phyloP scores from a whole-genome alignment of 1,140 invertebrate species.

The Aphelenchoides fujianensis region DNA sequence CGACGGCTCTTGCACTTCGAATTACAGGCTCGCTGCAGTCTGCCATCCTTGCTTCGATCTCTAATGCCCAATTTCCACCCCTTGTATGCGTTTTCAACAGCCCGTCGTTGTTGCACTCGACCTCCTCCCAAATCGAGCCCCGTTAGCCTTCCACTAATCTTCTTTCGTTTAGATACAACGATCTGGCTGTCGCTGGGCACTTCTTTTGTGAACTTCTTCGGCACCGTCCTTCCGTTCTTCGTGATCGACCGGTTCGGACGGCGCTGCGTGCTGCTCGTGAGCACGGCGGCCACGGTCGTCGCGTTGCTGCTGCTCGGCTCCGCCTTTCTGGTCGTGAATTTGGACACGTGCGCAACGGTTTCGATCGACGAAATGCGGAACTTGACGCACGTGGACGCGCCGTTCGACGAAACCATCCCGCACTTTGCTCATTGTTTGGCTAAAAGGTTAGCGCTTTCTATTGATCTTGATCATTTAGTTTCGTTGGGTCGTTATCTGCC shows the following conservation, averaged over 20 bases:
- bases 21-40: too few relatives aligned
- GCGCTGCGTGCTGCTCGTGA: slow-evolving; percentile 65
- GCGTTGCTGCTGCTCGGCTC: slow-evolving; percentile 26
- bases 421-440: slow-evolving; percentile 21
- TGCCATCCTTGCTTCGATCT: too few relatives aligned
- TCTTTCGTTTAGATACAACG: slow-evolving; percentile 62
- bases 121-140: too few relatives aligned
- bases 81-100: too few relatives aligned
- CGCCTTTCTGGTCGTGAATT: slow-evolving; percentile 50
- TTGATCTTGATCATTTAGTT: too few relatives aligned
- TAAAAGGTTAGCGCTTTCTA: slow-evolving; percentile 3
- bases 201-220: slow-evolving; percentile 67
- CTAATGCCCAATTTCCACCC: too few relatives aligned
- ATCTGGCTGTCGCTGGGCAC: slow-evolving; percentile 69
- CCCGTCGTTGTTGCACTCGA: too few relatives aligned
- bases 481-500: too few relatives aligned
- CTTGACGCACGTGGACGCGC: background rate
- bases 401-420: too few relatives aligned
- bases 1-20: too few relatives aligned
- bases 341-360: slow-evolving; percentile 17
- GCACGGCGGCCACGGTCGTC: slow-evolving; percentile 64
- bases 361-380: background rate
- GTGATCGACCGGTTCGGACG: slow-evolving; percentile 69
- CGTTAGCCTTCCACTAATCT: too few relatives aligned
- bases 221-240: slow-evolving; percentile 68